Conservation (phyloP, 2,888 invertebrate genomes). For the Cantharis rustica region DNA sequence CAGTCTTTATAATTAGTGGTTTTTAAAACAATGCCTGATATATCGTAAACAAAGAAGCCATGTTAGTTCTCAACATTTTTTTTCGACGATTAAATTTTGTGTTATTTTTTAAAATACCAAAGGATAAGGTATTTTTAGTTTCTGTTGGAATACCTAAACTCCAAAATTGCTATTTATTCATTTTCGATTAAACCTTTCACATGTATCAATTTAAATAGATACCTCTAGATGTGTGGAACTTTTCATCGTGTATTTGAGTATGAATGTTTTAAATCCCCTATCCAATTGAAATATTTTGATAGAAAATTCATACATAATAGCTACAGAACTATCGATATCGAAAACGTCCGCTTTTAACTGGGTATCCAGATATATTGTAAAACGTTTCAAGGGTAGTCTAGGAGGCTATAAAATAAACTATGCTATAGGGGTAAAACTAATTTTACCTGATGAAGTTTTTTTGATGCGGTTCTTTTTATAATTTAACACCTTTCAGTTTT, state of each 20-base stretch:
- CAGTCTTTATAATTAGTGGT: constrained; percentile 56
- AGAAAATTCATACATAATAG: constrained; percentile 5
- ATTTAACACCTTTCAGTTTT: constrained; percentile 25
- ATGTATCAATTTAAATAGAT: constrained; percentile 1
- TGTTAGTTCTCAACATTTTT: constrained; percentile 22
- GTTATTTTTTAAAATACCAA: constrained; percentile 45
- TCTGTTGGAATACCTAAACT: background rate
- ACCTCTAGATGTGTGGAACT: background rate
- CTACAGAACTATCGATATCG: constrained; percentile 7
- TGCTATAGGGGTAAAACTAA: constrained; percentile 36
- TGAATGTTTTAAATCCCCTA: constrained; percentile 9
- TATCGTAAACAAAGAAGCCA: constrained; percentile 31
- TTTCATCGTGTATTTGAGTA: background rate
- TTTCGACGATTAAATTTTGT: constrained; percentile 13
- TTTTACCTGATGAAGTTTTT: constrained; percentile 24
- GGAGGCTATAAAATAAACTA: constrained; percentile 32
- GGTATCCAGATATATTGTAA: constrained; percentile 11
- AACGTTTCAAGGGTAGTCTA: constrained; percentile 12
- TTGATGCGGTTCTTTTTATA: constrained; percentile 9
- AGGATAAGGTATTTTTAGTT: constrained; percentile 36
- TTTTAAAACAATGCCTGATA: constrained; percentile 54
- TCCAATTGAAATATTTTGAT: constrained; percentile 22
- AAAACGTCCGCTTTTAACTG: constrained; percentile 17
- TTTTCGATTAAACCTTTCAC: constrained; percentile 12
- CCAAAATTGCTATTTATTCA: constrained; percentile 4